Percentiles rank a stretch among this genome's conserved stretches.
phyloP scores from a whole-genome alignment of 2,888 invertebrate genomes.

The Autographa gamma region DNA sequence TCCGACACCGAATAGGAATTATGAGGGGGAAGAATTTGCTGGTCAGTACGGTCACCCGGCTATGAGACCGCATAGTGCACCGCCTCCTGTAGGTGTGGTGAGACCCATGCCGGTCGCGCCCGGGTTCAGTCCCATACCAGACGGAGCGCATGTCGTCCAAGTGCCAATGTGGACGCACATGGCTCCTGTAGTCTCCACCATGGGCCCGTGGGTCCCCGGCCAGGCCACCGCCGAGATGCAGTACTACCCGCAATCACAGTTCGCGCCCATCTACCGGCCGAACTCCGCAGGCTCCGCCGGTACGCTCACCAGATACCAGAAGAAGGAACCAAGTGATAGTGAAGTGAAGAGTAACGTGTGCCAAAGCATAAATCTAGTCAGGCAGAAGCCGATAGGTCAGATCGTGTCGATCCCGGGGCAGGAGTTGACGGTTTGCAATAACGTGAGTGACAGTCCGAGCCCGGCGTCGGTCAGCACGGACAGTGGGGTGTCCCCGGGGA shows the following conservation, averaged over 20 bases:
- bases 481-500: slow-evolving; percentile 84
- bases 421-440: slow-evolving; percentile 84
- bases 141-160: slow-evolving; percentile 80
- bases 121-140: slow-evolving; percentile 72
- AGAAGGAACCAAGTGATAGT: slow-evolving; percentile 75
- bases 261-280: slow-evolving; percentile 83
- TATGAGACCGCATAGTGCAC: slow-evolving; percentile 81
- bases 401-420: slow-evolving; percentile 84
- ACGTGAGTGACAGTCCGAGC: slow-evolving; percentile 81
- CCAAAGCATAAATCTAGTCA: slow-evolving; percentile 88
- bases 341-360: slow-evolving; percentile 81
- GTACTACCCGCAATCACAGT: slow-evolving; percentile 84
- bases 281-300: slow-evolving; percentile 86
- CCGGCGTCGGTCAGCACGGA: slow-evolving; percentile 84
- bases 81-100: slow-evolving; percentile 77
- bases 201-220: slow-evolving; percentile 81
- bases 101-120: slow-evolving; percentile 77
- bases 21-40: slow-evolving; percentile 79
- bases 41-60: slow-evolving; percentile 78
- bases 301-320: slow-evolving; percentile 83
- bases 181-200: slow-evolving; percentile 78
- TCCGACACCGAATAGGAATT: slow-evolving; percentile 71
- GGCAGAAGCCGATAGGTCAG: slow-evolving; percentile 87
- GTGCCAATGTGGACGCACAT: slow-evolving; percentile 84
- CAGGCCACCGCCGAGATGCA: slow-evolving; percentile 81